These are phyloP conservation scores for Tetramorium alpestre DNA, from an alignment of 1,140 invertebrate species.

Conservation along the genomic window DNA sequence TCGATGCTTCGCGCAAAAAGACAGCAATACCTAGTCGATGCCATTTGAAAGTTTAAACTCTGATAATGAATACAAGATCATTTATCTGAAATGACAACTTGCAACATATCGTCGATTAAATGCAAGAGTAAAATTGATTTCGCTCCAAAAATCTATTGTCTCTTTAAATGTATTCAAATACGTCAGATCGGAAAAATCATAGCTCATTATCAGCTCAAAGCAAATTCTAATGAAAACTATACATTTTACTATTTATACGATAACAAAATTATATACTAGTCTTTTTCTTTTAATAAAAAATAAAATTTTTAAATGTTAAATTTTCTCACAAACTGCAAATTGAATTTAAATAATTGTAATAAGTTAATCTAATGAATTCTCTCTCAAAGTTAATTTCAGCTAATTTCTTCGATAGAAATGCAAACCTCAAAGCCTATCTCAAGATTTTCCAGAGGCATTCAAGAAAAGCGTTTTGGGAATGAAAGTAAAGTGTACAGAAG, in stretches of 20 bases:
- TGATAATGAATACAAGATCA: not conserved
- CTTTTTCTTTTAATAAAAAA: not conserved
- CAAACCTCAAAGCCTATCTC: not conserved
- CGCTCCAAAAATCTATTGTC: not conserved
- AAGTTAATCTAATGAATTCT: not conserved
- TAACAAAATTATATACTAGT: not conserved
- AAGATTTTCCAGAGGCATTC: not conserved
- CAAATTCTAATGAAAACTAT: not conserved
- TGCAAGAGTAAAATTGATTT: not conserved
- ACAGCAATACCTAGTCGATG: not conserved
- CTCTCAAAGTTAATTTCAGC: not conserved
- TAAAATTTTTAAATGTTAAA: not conserved
- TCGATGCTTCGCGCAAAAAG: not conserved
- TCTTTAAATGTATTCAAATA: not conserved
- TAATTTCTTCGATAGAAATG: not conserved
- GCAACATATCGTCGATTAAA: not conserved
- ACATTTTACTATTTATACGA: not conserved
- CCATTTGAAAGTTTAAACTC: not conserved
- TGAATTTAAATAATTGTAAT: not conserved
- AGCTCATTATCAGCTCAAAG: not conserved
- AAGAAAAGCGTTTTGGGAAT: constrained; percentile 9
- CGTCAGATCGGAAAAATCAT: not conserved
- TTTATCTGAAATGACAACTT: not conserved
- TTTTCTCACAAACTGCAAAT: constrained; percentile 1
- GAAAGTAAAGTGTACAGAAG: constrained; percentile 22